These are phyloP conservation scores for Lerista edwardsae DNA, from an alignment of 2,797 vertebrate genomes.

Conservation along the genomic window DNA sequence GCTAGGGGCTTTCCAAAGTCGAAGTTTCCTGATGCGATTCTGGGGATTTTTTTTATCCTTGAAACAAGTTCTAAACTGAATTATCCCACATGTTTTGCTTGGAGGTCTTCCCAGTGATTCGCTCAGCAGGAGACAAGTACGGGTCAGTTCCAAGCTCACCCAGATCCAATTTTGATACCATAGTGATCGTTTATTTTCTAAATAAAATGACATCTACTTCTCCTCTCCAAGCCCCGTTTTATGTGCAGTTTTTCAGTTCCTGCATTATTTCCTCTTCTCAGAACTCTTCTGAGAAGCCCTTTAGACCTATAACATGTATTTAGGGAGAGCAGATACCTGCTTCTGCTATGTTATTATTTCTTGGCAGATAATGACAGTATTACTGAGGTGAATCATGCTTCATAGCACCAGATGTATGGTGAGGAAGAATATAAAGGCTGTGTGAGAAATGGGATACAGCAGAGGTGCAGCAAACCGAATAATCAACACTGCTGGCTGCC, in stretches of 20 bases:
- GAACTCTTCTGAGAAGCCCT: background rate
- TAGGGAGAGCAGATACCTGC: background rate
- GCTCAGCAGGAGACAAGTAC: constrained; percentile 52
- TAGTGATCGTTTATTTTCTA: constrained; percentile 45
- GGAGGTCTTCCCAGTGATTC: constrained; percentile 54
- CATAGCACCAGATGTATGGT: background rate
- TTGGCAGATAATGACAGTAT: background rate
- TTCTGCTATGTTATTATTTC: constrained; percentile 3
- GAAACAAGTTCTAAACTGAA: constrained; percentile 33
- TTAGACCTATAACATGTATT: background rate
- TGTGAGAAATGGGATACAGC: background rate
- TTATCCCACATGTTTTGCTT: constrained; percentile 60
- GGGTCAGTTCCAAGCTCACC: constrained; percentile 51
- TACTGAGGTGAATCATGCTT: background rate
- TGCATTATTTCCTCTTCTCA: constrained; percentile 17
- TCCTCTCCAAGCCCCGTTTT: constrained; percentile 41
- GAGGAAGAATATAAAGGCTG: background rate
- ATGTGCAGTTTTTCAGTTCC: constrained; percentile 43
- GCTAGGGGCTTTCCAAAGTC: constrained; percentile 53
- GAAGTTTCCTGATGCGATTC: constrained; percentile 58
- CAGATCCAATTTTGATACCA: constrained; percentile 47
- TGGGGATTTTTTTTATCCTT: constrained; percentile 43
- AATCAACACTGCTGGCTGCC: background rate
- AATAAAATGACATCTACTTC: constrained; percentile 46
- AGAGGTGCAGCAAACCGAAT: background rate